Base-by-base conservation (phyloP, 2,113 vertebrate genomes). In the Lagopus muta region DNA sequence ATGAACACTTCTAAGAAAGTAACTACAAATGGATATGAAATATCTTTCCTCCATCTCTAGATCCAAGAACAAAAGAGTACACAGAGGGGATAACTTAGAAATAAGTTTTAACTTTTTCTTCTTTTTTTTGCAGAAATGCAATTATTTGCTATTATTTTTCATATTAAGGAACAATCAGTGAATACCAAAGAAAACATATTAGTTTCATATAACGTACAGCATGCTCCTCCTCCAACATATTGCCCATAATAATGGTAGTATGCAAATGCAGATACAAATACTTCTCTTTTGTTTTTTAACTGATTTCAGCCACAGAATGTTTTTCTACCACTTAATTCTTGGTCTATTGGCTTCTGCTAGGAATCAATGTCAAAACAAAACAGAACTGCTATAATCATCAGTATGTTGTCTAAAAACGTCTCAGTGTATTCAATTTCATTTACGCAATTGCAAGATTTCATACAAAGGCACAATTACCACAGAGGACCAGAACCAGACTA, bases 181-280 rank as follows among this genome's bases (percentile, higher is more conserved):
- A 76, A 60, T 21, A 73, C 32, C 11, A 45, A 42, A 61, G 62
- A 54, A 62, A 75, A 4, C 11, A 66, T 21, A 57, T 10, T 62
- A 48, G 15, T 64, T 91, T 75, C 62, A 65, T 32, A n/a, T 3
- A 32, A 22, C 28, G 16, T 40, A 79, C 10, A 48, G 32, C 9
- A 28, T 0, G 0, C 6, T 82, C 6, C 21, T 87, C 24, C 36
- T 30, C 21, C 7, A 4, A 77, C 27, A 57, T 20, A 48, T 1
- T 38, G 19, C 64, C 36, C 6, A 15, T 70, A 32, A 32, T 73
- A 81, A 77, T 66, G 28, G 7, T 55, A 21, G 10, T 8, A 75
- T n/a, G 27, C 11, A 78, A 78, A 86, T 83, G 16, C 5, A 0
- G 30, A 67, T 34, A 57, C 34, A 82, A 75, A 18, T 16, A 50